A percentile compares a stretch with the other conserved stretches of the same genome.
These are phyloP conservation scores for Abramis brama DNA, from an alignment of 2,113 vertebrate species.

Conservation along the genomic window DNA sequence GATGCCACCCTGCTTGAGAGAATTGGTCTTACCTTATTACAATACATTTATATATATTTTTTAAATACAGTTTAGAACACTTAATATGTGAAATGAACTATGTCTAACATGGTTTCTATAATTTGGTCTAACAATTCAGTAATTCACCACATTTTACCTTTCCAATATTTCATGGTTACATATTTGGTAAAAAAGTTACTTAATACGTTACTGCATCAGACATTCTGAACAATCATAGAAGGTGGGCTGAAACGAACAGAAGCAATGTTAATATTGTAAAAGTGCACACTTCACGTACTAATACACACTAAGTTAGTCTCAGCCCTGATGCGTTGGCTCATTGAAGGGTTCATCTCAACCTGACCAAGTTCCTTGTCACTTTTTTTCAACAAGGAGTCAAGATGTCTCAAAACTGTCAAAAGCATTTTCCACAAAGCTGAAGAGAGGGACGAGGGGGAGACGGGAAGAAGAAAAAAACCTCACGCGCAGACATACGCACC, in stretches of 20 bases:
- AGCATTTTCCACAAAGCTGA: conserved; percentile 78
- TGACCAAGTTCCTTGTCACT: conserved; percentile 69
- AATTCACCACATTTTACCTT: neutral
- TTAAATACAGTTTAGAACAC: too few relatives aligned
- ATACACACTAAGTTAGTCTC: conserved; percentile 23
- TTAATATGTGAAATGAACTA: too few relatives aligned
- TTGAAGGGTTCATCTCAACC: conserved; percentile 76
- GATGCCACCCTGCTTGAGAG: neutral
- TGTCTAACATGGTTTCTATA: too few relatives aligned
- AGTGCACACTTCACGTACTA: neutral
- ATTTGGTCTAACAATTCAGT: too few relatives aligned
- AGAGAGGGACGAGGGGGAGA: conserved; percentile 63
- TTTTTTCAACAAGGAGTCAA: conserved; percentile 66
- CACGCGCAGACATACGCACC: conserved; percentile 54
- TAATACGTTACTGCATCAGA: neutral
- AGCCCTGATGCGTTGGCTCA: conserved; percentile 68
- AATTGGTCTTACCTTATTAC: neutral
- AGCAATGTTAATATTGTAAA: neutral
- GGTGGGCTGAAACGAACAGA: neutral
- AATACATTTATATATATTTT: too few relatives aligned
- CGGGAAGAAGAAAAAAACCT: conserved; percentile 54
- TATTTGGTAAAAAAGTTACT: neutral
- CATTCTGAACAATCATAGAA: neutral
- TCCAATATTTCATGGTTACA: neutral
- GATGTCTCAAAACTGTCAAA: conserved; percentile 81